Evolutionary conservation across 1,140 invertebrate species (phyloP).

Genomic region (Hetaerina americana): DNA sequence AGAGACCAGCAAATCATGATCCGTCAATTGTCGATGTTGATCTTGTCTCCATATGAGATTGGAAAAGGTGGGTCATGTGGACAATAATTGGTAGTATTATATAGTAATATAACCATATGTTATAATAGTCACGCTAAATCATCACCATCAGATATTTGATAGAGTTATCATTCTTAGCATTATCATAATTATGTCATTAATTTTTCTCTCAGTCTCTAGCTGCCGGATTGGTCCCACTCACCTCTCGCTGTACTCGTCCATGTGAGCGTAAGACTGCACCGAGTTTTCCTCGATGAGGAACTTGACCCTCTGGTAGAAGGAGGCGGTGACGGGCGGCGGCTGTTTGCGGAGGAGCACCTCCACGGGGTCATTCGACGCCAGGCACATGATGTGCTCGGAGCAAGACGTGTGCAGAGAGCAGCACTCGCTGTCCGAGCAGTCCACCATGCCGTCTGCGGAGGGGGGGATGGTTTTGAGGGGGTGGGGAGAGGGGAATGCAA

Average conservation of each 20-base stretch:
- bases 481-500: neutral
- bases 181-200: neutral
- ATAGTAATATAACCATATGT: too few relatives aligned
- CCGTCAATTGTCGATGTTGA: neutral
- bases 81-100: too few relatives aligned
- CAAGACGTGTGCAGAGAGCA: slow-evolving; percentile 76
- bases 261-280: slow-evolving; percentile 93
- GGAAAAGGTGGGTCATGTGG: too few relatives aligned
- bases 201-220: neutral
- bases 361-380: slow-evolving; percentile 86
- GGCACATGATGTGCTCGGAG: slow-evolving; percentile 81
- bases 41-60: neutral
- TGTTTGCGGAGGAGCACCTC: slow-evolving; percentile 90
- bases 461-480: neutral
- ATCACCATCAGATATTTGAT: too few relatives aligned
- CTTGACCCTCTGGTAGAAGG: slow-evolving; percentile 95
- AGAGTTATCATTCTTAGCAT: too few relatives aligned
- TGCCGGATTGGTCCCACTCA: slow-evolving; percentile 41
- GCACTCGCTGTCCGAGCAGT: slow-evolving; percentile 97
- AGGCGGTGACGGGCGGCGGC: slow-evolving; percentile 87
- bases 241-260: slow-evolving; percentile 96
- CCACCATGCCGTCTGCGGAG: slow-evolving; percentile 79
- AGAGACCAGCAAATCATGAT: neutral
- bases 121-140: too few relatives aligned
- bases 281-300: slow-evolving; percentile 98